These are phyloP conservation scores for Xiphorhynchus erythropygius DNA, from an alignment of 2,797 vertebrate genomes.

Conservation along the genomic window DNA sequence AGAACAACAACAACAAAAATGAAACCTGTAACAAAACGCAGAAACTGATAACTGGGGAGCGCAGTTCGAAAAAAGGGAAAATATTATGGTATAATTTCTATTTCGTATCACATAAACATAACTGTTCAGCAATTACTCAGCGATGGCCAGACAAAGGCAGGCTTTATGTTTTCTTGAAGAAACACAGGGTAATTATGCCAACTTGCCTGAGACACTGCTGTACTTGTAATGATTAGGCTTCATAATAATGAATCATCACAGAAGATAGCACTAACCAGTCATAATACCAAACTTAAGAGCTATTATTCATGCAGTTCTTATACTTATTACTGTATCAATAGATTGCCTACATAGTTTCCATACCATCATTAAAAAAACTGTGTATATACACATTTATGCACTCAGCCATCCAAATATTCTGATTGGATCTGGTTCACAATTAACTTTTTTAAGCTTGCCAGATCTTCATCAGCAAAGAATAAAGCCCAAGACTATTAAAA, in stretches of 20 bases:
- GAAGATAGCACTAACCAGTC: background rate
- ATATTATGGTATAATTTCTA: background rate
- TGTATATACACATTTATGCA: background rate
- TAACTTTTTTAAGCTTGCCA: background rate
- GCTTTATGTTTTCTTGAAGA: slow-evolving; percentile 36
- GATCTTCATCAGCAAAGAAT: background rate
- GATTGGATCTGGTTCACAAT: background rate
- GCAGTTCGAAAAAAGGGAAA: background rate
- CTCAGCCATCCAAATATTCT: background rate
- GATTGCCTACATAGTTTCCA: background rate
- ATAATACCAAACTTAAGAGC: background rate
- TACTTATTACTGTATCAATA: background rate
- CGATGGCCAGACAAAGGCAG: background rate
- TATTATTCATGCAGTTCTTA: background rate
- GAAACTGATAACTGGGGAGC: background rate
- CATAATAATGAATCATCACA: background rate
- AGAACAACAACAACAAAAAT: background rate
- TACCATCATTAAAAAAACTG: background rate
- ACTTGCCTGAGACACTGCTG: background rate
- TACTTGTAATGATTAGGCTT: background rate
- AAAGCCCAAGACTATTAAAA: background rate
- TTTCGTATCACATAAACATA: slow-evolving; percentile 4
- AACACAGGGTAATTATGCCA: slow-evolving; percentile 30
- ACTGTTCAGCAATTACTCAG: slow-evolving; percentile 15
- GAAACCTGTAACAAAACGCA: background rate